phyloP scores from a whole-genome alignment of 1,140 invertebrate genomes.

The Rhizoglyphus robini region DNA sequence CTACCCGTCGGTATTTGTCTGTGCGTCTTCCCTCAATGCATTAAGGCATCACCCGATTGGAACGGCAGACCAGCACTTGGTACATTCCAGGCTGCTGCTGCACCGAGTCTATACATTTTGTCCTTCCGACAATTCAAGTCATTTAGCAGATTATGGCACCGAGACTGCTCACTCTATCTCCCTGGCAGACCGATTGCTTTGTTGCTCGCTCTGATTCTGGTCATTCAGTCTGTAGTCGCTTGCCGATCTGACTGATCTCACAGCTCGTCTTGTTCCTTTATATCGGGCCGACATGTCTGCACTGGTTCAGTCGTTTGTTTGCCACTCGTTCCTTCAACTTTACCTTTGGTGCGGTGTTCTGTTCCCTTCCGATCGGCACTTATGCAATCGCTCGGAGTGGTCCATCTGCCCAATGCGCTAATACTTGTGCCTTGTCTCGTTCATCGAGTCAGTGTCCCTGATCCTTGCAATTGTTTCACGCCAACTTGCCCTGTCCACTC shows the following conservation, averaged over 20 bases:
- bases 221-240: background rate
- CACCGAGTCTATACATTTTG: background rate
- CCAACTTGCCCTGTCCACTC: no score
- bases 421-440: no score
- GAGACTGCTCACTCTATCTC: constrained; percentile 4
- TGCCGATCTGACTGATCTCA: background rate
- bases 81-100: no score
- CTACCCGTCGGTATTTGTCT: background rate
- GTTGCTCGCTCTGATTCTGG: no score
- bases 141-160: constrained; percentile 12
- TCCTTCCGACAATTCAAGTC: background rate
- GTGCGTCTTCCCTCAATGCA: background rate
- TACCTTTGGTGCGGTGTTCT: background rate
- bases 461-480: no score
- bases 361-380: no score
- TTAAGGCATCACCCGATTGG: no score
- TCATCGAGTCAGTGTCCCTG: no score
- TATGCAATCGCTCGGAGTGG: no score
- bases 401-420: no score
- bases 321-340: background rate
- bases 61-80: no score
- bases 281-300: background rate
- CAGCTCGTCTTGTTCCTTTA: background rate
- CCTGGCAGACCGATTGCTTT: no score
- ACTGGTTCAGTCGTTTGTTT: background rate